Base-by-base conservation (phyloP, 2,113 vertebrate species). In the Eurypyga helias region DNA sequence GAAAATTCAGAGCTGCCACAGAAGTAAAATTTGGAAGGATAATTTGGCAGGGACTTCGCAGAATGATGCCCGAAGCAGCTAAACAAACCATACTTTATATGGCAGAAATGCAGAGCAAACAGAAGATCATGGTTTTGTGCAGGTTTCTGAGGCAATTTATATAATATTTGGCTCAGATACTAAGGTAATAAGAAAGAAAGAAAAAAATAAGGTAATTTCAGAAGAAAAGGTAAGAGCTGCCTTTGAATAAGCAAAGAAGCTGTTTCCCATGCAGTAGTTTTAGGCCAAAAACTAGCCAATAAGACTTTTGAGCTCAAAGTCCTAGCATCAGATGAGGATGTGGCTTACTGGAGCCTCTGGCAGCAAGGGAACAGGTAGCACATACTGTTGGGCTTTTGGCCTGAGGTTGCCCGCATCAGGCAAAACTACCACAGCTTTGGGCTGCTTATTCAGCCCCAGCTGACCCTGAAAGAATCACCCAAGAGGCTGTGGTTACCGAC, bases 241-340 rank as follows among this genome's bases (percentile, higher is more conserved):
- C 9, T 85, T n/a, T 46, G 71, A 72, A 55, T 2, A 55, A 87
- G 28, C 17, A 49, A 65, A 65, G 29, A 26, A 38, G 41, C n/a
- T 19, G n/a, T 25, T 52, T 65, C 24, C 52, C 58, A 20, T 8
- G 25, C 29, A 31, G 49, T 9, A 71, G 19, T 64, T 83, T 52
- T 23, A 71, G 17, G 17, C 38, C 33, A 38, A 71, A 65, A 71
- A 51, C 12, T 14, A 88, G 49, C 6, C 62, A 76, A 15, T 15
- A 41, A 52, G n/a, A 13, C 51, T 54, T 82, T 48, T 2, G 2
- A 71, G 26, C 18, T 87, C 2, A 0, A 77, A 82, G 28, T 7
- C 25, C 7, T 34, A 16, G 38, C 38, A 52, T 8, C 0, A 1
- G 13, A 46, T 41, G 11, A 76, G 11, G 23, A 54, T 1, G 2